These are phyloP conservation scores for Onychomys torridus DNA, from an alignment of 2,797 vertebrate species.

Conservation along the genomic window DNA sequence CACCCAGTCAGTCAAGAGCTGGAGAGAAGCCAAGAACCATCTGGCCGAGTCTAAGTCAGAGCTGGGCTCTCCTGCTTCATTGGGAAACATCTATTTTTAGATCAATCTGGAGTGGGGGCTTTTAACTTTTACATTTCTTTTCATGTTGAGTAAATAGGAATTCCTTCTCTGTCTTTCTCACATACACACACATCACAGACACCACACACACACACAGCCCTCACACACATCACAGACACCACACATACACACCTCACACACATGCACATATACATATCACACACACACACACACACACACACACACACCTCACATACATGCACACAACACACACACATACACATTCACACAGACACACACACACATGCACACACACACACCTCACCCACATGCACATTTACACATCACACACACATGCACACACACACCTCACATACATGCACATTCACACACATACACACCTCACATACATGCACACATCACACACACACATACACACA, in stretches of 20 bases:
- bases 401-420: neutral
- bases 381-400: fast-evolving
- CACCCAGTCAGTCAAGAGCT: neutral
- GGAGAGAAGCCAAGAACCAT: slow-evolving; percentile 38
- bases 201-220: neutral
- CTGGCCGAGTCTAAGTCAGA: slow-evolving; percentile 5
- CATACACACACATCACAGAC: neutral
- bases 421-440: neutral
- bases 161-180: neutral
- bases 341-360: neutral
- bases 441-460: neutral
- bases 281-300: neutral
- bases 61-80: neutral
- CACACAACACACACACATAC: neutral
- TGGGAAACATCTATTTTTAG: slow-evolving; percentile 26
- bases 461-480: neutral
- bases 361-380: neutral
- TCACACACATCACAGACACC: neutral
- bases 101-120: slow-evolving; percentile 1
- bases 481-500: neutral
- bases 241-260: neutral
- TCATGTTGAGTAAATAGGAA: neutral
- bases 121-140: slow-evolving; percentile 13
- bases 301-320: neutral
- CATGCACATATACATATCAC: neutral